A percentile compares a stretch with the other conserved stretches of the same genome.
Evolutionary conservation across 2,113 vertebrate species (phyloP).

Genomic region (Silurus asotus): DNA sequence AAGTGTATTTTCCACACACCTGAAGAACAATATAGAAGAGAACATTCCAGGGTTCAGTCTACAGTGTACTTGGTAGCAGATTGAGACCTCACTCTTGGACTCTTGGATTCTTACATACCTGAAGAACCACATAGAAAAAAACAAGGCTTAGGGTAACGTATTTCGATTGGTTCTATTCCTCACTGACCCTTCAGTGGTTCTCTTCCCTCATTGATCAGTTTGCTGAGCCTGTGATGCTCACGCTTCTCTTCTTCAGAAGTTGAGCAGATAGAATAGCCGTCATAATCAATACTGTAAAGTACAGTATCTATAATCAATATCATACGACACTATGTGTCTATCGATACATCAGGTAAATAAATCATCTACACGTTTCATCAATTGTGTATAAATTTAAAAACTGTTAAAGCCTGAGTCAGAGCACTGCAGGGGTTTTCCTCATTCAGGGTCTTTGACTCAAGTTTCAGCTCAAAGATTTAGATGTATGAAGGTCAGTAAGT

Average conservation of each 20-base stretch:
- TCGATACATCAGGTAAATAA: slow-evolving; percentile 15
- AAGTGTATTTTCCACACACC: not conserved
- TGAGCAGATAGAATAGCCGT: not conserved
- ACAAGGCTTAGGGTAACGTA: not conserved
- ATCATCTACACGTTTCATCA: slow-evolving; percentile 2
- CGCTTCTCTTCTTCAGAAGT: not conserved
- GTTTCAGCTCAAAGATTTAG: slow-evolving; percentile 64
- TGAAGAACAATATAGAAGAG: not conserved
- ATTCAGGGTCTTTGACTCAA: slow-evolving; percentile 70
- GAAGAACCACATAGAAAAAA: no score
- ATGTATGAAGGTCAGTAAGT: no score
- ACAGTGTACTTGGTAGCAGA: no score
- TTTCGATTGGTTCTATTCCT: not conserved
- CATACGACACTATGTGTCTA: not conserved
- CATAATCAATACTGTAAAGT: slow-evolving; percentile 3
- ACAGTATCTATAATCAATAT: slow-evolving; percentile 19
- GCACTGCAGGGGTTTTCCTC: slow-evolving; percentile 37
- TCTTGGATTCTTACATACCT: not conserved
- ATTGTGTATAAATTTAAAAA: slow-evolving; percentile 11
- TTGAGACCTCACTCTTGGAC: no score
- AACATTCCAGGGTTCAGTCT: not conserved
- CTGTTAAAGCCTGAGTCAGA: not conserved
- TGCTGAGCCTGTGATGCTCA: not conserved
- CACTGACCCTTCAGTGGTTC: not conserved
- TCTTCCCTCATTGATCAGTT: slow-evolving; percentile 6